phyloP scores from a whole-genome alignment of 1,140 invertebrate genomes.

The Diachasmimorpha longicaudata region DNA sequence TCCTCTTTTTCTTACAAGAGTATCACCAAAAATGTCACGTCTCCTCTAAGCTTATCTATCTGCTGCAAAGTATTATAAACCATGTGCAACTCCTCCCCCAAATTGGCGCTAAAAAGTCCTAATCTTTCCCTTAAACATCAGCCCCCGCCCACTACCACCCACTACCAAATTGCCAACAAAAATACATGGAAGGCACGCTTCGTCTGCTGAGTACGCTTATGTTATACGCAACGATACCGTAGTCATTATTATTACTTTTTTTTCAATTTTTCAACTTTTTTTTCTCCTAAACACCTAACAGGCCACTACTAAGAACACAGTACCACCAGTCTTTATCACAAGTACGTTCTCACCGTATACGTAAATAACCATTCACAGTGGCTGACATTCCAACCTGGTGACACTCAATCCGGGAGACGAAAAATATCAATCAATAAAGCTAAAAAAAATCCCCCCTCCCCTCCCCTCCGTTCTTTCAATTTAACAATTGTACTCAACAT shows the following conservation, averaged over 20 bases:
- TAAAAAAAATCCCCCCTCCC: not conserved
- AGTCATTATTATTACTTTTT: constrained; percentile 20
- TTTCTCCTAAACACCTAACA: constrained; percentile 60
- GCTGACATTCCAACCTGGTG: not conserved
- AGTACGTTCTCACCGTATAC: constrained; percentile 28
- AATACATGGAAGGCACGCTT: constrained; percentile 64
- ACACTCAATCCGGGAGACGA: not conserved
- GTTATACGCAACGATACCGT: constrained; percentile 24
- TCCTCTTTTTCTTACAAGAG: too few species aligned
- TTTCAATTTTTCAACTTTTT: constrained; percentile 18
- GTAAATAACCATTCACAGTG: constrained; percentile 21
- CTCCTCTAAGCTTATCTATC: too few species aligned
- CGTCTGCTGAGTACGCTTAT: constrained; percentile 53
- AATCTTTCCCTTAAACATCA: constrained; percentile 46
- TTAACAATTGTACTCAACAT: constrained; percentile 28
- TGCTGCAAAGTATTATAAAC: too few species aligned
- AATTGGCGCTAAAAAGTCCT: constrained; percentile 40
- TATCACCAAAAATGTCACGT: too few species aligned
- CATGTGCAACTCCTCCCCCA: not conserved
- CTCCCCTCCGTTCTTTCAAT: too few species aligned
- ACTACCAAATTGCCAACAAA: constrained; percentile 62
- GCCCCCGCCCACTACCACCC: constrained; percentile 36
- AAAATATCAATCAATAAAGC: constrained; percentile 6
- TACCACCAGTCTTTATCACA: constrained; percentile 58
- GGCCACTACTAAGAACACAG: constrained; percentile 62